Percentiles rank a stretch among this genome's conserved stretches.
Conservation (phyloP, 2,113 vertebrate species). For the Prunella fulvescens region DNA sequence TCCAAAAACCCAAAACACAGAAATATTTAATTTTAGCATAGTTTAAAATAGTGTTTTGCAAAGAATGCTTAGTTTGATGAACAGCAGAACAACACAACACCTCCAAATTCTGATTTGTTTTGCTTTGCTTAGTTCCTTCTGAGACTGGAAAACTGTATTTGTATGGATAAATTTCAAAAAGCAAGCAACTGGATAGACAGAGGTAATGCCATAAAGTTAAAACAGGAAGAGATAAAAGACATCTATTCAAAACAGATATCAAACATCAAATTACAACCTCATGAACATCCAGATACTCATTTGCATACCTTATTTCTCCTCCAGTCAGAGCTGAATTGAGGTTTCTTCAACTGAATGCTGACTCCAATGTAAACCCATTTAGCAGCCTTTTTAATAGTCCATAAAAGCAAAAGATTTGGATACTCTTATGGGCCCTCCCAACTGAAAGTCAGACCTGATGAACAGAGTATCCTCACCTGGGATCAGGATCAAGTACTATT, state of each 20-base stretch:
- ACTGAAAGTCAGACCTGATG: not conserved
- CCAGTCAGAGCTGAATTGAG: not conserved
- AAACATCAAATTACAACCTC: not conserved
- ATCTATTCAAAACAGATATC: not conserved
- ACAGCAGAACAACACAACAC: not conserved
- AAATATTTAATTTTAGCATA: not conserved
- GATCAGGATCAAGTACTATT: not conserved
- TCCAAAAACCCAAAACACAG: accelerated
- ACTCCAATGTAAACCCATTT: not conserved
- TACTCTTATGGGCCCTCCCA: not conserved
- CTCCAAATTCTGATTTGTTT: not conserved
- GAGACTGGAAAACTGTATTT: not conserved
- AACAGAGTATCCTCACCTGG: not conserved
- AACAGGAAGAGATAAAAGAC: not conserved
- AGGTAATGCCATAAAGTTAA: not conserved
- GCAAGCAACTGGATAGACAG: not conserved
- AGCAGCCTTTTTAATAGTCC: not conserved
- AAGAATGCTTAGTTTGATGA: not conserved
- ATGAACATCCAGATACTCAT: not conserved
- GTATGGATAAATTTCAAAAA: not conserved
- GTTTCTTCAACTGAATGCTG: not conserved
- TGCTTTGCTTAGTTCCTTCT: not conserved
- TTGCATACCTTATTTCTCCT: not conserved
- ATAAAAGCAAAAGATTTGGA: not conserved
- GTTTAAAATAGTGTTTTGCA: not conserved